Evolutionary conservation across 1,140 invertebrate genomes (phyloP), one percentile per base, ranked within the genome.

Genomic region (Orius laevigatus): DNA sequence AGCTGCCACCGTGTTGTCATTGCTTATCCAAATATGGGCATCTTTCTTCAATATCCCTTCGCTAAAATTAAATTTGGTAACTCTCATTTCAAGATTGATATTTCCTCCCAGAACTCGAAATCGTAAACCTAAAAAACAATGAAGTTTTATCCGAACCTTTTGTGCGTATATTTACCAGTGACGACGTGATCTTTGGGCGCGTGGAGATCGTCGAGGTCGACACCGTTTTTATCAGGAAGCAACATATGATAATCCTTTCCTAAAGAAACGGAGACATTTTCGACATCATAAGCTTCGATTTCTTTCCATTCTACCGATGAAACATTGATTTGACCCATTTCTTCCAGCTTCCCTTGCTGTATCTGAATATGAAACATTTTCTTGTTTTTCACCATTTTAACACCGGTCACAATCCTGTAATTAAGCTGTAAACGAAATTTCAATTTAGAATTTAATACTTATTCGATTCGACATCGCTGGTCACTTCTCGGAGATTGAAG

Each of bases 191-290:
- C 63, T 2, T 61, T 55, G 0, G 74, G 71, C 4, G 73, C 74
- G 14, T 72, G 64, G 11, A 89, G 65, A 57, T 85, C 81, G 58
- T 90, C 86, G 51, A 90, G 64, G 63, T 91, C 85, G 1, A 91
- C 65, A 0, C 74, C 76, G 46, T 84, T 64, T 55, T 74, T 73
- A 52, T 84, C 79, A 63, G 78, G 85, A 5, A 71, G 71, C 11
- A 90, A 57, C 3, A 71, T 82, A 55, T 85, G 80, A 57, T 80
- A 88, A 53, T 85, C 81, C 3, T 65, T 56, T 0, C 72, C 75
- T 20, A 71, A 71, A 12, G 56, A 64, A 0, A 78, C 62, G 15
- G 71, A 62, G 56, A 65, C 66, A 15, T 34, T 41, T 19, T 40
- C 20, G 32, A 78, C 68, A 15, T 68, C 69, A 52, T 75, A 79